Evolutionary conservation across 2,113 vertebrate species (phyloP).

Genomic region (Rhynchomys soricoides): DNA sequence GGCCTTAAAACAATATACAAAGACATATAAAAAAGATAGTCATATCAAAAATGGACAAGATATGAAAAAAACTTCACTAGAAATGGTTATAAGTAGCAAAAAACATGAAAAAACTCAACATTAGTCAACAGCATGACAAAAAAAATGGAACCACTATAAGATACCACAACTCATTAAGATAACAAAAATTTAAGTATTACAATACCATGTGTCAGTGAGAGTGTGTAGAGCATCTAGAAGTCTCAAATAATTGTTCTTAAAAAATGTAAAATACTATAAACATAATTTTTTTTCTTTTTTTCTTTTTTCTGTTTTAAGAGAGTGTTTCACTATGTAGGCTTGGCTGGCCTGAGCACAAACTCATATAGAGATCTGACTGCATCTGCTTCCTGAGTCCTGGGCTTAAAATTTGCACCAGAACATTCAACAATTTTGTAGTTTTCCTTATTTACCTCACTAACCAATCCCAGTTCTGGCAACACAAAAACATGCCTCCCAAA

Average conservation of each 20-base stretch:
- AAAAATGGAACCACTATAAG: background rate
- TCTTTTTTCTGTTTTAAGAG: background rate
- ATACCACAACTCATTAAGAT: background rate
- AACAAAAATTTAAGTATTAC: background rate
- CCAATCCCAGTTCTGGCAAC: conserved; percentile 52
- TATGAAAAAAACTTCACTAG: background rate
- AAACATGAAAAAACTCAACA: background rate
- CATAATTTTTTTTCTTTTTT: background rate
- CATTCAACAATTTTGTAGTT: conserved; percentile 6
- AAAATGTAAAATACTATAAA: conserved; percentile 42
- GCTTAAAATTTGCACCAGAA: background rate
- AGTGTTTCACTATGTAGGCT: background rate
- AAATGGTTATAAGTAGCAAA: background rate
- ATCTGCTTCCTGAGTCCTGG: background rate
- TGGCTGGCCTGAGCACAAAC: background rate
- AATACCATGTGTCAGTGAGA: conserved; percentile 12
- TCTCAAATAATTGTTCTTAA: background rate
- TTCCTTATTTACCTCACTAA: conserved; percentile 53
- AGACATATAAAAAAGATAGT: background rate
- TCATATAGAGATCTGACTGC: background rate
- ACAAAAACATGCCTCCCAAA: conserved; percentile 33
- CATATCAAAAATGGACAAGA: background rate
- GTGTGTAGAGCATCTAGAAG: background rate
- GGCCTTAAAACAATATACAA: background rate
- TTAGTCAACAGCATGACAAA: background rate